Evolutionary conservation across 2,888 invertebrate genomes (phyloP).

Genomic region (Lithophane socia): DNA sequence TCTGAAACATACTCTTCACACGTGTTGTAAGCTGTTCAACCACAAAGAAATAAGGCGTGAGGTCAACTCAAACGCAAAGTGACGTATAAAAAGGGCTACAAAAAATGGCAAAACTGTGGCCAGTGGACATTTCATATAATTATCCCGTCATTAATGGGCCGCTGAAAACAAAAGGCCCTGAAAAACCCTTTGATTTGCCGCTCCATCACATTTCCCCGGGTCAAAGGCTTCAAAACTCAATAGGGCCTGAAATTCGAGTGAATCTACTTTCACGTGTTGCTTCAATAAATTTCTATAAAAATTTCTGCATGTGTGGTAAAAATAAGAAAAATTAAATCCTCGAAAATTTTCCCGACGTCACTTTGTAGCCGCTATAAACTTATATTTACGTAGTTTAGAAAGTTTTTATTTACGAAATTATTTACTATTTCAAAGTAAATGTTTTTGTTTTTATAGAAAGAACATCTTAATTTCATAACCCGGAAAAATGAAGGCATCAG

Average conservation of each 20-base stretch:
- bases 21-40: conserved; percentile 2
- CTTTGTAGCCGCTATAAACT: background rate
- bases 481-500: conserved; percentile 47
- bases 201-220: conserved; percentile 85
- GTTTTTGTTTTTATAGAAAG: background rate
- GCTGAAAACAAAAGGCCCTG: conserved; percentile 81
- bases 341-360: background rate
- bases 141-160: conserved; percentile 80
- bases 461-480: conserved; percentile 24
- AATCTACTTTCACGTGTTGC: conserved; percentile 69
- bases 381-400: background rate
- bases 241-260: conserved; percentile 83
- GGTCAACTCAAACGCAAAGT: conserved; percentile 52
- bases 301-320: conserved; percentile 56
- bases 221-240: conserved; percentile 84
- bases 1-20: conserved; percentile 18
- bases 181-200: conserved; percentile 89
- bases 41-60: conserved; percentile 40
- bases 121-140: conserved; percentile 80
- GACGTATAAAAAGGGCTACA: conserved; percentile 49
- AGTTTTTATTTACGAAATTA: background rate
- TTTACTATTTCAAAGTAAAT: background rate
- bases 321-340: conserved; percentile 36
- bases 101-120: conserved; percentile 63
- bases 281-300: conserved; percentile 66